Conservation (phyloP, 2,113 vertebrate species). For the Ctenodactylus gundi region DNA sequence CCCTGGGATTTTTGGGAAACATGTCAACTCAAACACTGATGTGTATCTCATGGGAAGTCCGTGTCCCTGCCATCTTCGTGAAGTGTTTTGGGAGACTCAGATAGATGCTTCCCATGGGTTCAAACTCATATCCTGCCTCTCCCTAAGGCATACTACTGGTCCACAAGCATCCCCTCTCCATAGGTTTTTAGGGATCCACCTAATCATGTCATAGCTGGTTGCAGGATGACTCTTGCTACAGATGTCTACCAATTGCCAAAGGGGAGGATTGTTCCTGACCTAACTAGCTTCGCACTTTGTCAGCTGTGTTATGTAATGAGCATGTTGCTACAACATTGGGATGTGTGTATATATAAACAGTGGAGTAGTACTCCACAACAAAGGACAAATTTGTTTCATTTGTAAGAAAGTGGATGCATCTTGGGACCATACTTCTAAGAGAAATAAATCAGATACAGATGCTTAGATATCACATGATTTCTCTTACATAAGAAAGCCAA, state of each 20-base stretch:
- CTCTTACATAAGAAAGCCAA: too few species aligned
- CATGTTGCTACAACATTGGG: too few species aligned
- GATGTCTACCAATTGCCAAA: too few species aligned
- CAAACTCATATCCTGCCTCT: not conserved
- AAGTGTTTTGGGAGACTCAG: not conserved
- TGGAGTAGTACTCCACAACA: too few species aligned
- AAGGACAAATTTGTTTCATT: too few species aligned
- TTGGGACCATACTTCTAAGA: too few species aligned
- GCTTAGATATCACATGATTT: too few species aligned
- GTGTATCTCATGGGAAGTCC: not conserved
- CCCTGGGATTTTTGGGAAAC: not conserved
- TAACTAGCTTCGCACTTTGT: too few species aligned
- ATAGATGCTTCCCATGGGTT: accelerated
- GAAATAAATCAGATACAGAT: too few species aligned
- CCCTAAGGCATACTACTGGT: accelerated
- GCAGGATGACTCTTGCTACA: not conserved
- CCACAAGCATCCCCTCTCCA: not conserved
- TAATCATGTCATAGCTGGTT: accelerated
- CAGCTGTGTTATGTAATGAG: not conserved
- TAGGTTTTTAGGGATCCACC: not conserved
- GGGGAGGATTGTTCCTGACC: not conserved
- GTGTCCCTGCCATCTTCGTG: accelerated
- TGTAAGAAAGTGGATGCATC: too few species aligned
- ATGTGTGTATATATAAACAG: too few species aligned
- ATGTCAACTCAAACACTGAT: not conserved